phyloP scores from a whole-genome alignment of 2,888 invertebrate genomes.

The Microctonus hyperodae region DNA sequence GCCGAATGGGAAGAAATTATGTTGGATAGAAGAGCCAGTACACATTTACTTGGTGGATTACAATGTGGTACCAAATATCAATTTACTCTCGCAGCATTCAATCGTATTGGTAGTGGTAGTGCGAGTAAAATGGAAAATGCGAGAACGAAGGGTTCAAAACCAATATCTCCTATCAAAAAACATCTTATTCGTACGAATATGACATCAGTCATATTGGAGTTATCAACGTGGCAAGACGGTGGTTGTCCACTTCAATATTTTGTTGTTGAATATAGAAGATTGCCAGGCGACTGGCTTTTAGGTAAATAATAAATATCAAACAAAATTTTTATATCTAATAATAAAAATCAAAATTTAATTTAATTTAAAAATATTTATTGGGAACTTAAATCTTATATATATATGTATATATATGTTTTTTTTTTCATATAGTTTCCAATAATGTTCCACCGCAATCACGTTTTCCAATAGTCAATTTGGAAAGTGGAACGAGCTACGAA shows the following conservation, averaged over 20 bases:
- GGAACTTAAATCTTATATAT: background rate
- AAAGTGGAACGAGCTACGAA: conserved; percentile 65
- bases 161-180: conserved; percentile 58
- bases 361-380: background rate
- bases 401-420: background rate
- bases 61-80: conserved; percentile 62
- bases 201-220: conserved; percentile 60
- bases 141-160: conserved; percentile 61
- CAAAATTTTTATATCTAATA: background rate
- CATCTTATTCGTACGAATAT: conserved; percentile 59
- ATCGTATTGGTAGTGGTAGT: conserved; percentile 62
- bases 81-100: conserved; percentile 61
- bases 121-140: conserved; percentile 61
- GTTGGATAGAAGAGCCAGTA: conserved; percentile 63
- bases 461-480: conserved; percentile 64
- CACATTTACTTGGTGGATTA: conserved; percentile 58
- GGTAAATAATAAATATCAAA: conserved; percentile 51
- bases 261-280: conserved; percentile 60
- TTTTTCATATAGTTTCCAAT: conserved; percentile 61
- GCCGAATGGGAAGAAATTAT: conserved; percentile 68
- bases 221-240: conserved; percentile 62
- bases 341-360: too few species aligned
- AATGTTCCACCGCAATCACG: conserved; percentile 64
- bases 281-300: conserved; percentile 58
- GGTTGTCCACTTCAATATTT: conserved; percentile 62